Evolutionary conservation across 1,140 invertebrate genomes (phyloP).

Genomic region (Geopemphigus sp.): DNA sequence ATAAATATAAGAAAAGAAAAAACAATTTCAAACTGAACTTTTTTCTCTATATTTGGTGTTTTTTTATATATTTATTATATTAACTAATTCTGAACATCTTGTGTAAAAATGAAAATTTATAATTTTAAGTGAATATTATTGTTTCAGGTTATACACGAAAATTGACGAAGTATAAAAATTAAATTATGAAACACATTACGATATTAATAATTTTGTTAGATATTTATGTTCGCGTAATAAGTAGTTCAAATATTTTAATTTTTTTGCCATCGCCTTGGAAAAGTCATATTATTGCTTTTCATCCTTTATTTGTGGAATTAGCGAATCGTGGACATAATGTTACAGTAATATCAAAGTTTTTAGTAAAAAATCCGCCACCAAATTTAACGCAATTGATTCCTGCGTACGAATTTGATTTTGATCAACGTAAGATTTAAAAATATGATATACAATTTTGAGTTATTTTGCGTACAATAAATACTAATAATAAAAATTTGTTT

Average conservation of each 20-base stretch:
- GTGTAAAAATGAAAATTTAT: no score
- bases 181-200: conserved; percentile 12
- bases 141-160: neutral
- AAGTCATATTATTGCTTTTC: conserved; percentile 56
- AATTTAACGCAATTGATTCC: conserved; percentile 27
- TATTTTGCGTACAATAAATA: no score
- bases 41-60: no score
- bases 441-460: no score
- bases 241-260: conserved; percentile 53
- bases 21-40: no score
- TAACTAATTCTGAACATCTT: no score
- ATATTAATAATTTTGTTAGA: neutral
- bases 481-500: no score
- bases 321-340: conserved; percentile 55
- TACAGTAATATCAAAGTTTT: conserved; percentile 52
- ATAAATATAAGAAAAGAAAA: no score
- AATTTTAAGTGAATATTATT: no score
- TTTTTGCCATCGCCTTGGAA: conserved; percentile 53
- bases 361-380: conserved; percentile 11
- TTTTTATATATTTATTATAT: no score
- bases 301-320: conserved; percentile 54
- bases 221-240: neutral
- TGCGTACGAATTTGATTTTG: conserved; percentile 2
- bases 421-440: neutral
- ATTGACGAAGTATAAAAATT: neutral